Evolutionary conservation across 2,797 vertebrate genomes (phyloP).

Genomic region (Psittacula derbiana): DNA sequence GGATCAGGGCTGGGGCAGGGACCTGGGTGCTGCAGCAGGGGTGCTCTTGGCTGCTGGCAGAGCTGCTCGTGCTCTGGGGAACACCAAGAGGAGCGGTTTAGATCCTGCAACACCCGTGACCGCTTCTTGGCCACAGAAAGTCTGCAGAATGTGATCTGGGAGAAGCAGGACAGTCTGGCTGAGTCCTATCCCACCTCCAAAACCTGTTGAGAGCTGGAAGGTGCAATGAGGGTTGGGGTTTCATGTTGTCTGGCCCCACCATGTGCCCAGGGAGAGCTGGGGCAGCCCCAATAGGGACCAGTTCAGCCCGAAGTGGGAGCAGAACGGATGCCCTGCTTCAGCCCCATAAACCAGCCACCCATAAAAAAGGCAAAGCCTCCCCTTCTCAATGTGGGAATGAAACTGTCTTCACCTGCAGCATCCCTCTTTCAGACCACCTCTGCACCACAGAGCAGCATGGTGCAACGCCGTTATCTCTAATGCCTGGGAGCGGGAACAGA

Average conservation of each 20-base stretch:
- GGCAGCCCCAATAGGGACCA: too few species aligned
- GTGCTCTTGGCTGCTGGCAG: neutral
- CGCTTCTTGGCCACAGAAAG: neutral
- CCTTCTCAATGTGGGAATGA: accelerated
- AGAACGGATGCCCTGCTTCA: neutral
- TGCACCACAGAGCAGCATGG: neutral
- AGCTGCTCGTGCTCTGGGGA: neutral
- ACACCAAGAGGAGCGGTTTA: neutral
- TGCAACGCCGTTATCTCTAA: constrained; percentile 17
- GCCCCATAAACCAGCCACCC: neutral
- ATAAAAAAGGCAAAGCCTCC: neutral
- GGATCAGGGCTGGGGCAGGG: neutral
- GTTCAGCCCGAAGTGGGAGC: accelerated
- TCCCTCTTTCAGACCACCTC: neutral
- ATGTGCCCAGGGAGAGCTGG: accelerated
- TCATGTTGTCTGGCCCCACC: accelerated
- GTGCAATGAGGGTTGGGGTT: neutral
- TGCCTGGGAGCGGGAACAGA: constrained; percentile 39
- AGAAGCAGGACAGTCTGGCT: neutral
- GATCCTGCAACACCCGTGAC: neutral
- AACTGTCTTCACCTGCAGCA: neutral
- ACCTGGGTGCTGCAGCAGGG: accelerated
- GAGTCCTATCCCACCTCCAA: neutral
- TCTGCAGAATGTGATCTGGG: neutral
- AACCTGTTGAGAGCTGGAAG: neutral